A percentile compares a stretch with the other conserved stretches of the same genome.
These are phyloP conservation scores for Anthoscopus minutus DNA, from an alignment of 2,113 vertebrate genomes.

Conservation along the genomic window DNA sequence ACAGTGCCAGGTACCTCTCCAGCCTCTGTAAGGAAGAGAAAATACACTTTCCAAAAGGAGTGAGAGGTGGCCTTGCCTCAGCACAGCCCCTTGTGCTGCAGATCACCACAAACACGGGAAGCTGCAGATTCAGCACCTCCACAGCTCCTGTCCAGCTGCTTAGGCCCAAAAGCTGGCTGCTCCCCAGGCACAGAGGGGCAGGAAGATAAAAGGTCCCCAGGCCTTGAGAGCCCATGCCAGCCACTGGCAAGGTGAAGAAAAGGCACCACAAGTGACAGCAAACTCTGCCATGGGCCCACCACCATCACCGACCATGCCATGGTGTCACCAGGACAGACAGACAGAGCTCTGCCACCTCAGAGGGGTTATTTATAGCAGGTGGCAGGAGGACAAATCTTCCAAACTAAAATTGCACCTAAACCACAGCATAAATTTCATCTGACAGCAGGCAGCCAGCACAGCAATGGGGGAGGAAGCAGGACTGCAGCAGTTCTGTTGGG, in stretches of 20 bases:
- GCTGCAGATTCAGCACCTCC: background rate
- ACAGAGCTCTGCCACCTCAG: fast-evolving
- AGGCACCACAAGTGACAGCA: background rate
- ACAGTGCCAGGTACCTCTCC: fast-evolving
- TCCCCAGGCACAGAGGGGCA: background rate
- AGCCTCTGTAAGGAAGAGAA: background rate
- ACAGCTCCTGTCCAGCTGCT: fast-evolving
- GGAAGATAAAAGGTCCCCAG: fast-evolving
- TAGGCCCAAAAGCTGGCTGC: fast-evolving
- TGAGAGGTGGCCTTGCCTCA: background rate
- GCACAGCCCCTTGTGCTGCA: background rate
- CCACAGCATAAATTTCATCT: conserved; percentile 50
- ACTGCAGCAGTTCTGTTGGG: background rate
- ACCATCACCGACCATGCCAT: fast-evolving
- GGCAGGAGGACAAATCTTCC: conserved; percentile 30
- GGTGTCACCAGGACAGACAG: background rate
- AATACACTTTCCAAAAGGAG: background rate
- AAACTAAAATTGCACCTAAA: conserved; percentile 49
- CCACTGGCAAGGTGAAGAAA: background rate
- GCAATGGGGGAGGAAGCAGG: background rate
- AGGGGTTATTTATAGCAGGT: background rate
- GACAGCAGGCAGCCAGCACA: background rate
- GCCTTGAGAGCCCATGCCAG: background rate
- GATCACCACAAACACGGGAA: background rate
- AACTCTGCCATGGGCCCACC: background rate